Evolutionary conservation across 1,140 invertebrate genomes (phyloP).

Genomic region (Sycophila sp.): DNA sequence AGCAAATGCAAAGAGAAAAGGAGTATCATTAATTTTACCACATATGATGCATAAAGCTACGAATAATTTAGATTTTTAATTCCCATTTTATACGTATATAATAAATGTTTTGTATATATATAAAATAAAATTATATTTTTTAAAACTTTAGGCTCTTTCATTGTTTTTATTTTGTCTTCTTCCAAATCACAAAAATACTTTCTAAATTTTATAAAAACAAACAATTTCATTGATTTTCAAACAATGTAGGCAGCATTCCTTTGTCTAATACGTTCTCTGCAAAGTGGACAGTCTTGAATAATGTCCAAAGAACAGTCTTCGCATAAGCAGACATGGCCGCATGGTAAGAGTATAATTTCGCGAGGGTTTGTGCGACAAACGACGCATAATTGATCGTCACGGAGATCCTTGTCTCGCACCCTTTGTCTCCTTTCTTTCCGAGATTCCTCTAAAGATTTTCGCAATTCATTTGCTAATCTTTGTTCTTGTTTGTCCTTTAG

Average conservation of each 20-base stretch:
- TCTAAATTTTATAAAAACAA: slow-evolving; percentile 21
- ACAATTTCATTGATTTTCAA: slow-evolving; percentile 35
- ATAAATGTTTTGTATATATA: slow-evolving; percentile 9
- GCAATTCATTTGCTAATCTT: slow-evolving; percentile 68
- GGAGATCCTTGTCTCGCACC: slow-evolving; percentile 71
- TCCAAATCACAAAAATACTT: slow-evolving; percentile 27
- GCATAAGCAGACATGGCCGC: slow-evolving; percentile 85
- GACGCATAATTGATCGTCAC: slow-evolving; percentile 77
- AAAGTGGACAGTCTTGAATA: slow-evolving; percentile 76
- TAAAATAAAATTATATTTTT: slow-evolving; percentile 2
- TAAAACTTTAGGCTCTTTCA: slow-evolving; percentile 16
- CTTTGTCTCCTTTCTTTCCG: slow-evolving; percentile 72
- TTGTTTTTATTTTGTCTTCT: slow-evolving; percentile 27
- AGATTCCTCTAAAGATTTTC: slow-evolving; percentile 71
- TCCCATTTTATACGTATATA: slow-evolving; percentile 12
- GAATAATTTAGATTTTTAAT: slow-evolving; percentile 38
- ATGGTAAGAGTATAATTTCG: slow-evolving; percentile 83
- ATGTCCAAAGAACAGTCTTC: slow-evolving; percentile 83
- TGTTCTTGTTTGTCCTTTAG: slow-evolving; percentile 68
- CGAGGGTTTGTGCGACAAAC: slow-evolving; percentile 81
- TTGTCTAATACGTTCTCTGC: slow-evolving; percentile 72
- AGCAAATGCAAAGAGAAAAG: slow-evolving; percentile 8
- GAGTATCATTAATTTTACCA: slow-evolving; percentile 24
- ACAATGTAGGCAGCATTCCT: slow-evolving; percentile 77
- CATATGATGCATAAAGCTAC: slow-evolving; percentile 35